These are phyloP conservation scores for Lagodon rhomboides DNA, from an alignment of 2,797 vertebrate genomes.

Conservation along the genomic window DNA sequence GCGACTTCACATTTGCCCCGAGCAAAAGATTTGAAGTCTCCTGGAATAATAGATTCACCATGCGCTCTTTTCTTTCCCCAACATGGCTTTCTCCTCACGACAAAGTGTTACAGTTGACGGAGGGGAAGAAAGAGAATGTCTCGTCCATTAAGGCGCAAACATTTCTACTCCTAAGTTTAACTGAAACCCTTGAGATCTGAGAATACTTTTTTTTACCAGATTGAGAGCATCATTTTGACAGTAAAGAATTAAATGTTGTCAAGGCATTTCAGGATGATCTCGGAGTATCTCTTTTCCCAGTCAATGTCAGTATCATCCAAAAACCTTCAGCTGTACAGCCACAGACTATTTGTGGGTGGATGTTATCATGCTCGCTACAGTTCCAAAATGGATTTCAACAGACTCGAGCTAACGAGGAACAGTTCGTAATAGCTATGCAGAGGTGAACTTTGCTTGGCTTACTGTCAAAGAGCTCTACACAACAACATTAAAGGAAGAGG, in stretches of 20 bases:
- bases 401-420: slow-evolving; percentile 5
- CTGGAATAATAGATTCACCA: slow-evolving; percentile 73
- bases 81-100: slow-evolving; percentile 34
- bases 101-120: slow-evolving; percentile 42
- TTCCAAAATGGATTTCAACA: slow-evolving; percentile 31
- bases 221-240: slow-evolving; percentile 28
- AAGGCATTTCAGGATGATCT: background rate
- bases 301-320: slow-evolving; percentile 4
- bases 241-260: slow-evolving; percentile 23
- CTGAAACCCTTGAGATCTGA: slow-evolving; percentile 26
- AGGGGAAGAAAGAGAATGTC: background rate
- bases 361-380: slow-evolving; percentile 9
- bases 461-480: background rate
- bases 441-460: background rate
- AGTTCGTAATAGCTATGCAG: slow-evolving; percentile 4
- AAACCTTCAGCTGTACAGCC: slow-evolving; percentile 14
- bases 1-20: slow-evolving; percentile 72
- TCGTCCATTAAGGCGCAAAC: slow-evolving; percentile 37
- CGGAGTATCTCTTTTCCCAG: background rate
- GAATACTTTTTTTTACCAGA: slow-evolving; percentile 3
- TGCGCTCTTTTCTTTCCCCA: slow-evolving; percentile 44
- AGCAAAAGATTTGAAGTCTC: slow-evolving; percentile 74
- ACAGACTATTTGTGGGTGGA: slow-evolving; percentile 16
- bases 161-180: slow-evolving; percentile 3
- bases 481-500: background rate